phyloP scores from a whole-genome alignment of 2,888 invertebrate genomes.

The Sturmia bella region DNA sequence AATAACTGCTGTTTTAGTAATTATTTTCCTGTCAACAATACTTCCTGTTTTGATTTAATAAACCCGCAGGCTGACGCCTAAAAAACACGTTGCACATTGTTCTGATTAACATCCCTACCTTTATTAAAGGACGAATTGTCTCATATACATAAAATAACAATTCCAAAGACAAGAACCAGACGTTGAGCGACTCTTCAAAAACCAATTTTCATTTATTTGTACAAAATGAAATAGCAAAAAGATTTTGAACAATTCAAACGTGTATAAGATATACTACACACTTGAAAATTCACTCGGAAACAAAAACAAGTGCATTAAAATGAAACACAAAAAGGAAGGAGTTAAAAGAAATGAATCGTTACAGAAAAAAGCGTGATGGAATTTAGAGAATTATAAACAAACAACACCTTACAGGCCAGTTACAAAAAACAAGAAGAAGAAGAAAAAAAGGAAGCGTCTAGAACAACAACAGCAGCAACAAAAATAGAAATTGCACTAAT shows the following conservation, averaged over 20 bases:
- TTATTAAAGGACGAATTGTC: too few species aligned
- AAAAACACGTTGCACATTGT: not conserved
- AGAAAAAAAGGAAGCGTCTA: not conserved
- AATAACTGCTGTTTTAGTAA: too few species aligned
- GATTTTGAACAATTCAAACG: not conserved
- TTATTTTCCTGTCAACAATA: too few species aligned
- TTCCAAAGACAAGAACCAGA: constrained; percentile 44
- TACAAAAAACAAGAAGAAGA: constrained; percentile 14
- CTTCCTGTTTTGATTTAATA: too few species aligned
- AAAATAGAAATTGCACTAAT: constrained; percentile 33
- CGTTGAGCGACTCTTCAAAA: constrained; percentile 56
- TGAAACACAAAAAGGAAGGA: constrained; percentile 6
- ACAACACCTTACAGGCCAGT: constrained; percentile 47
- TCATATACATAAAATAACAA: constrained; percentile 24
- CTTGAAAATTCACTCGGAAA: not conserved
- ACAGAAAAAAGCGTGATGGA: constrained; percentile 60
- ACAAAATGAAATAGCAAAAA: constrained; percentile 19
- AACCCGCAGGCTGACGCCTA: not conserved
- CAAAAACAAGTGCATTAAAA: constrained; percentile 42
- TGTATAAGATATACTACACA: too few species aligned
- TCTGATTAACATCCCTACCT: too few species aligned
- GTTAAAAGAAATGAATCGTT: constrained; percentile 46
- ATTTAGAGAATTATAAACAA: constrained; percentile 62
- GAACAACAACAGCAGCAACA: constrained; percentile 22
- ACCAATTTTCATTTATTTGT: constrained; percentile 59